Conservation (phyloP, 1,140 invertebrate genomes). For the Grapholita molesta region DNA sequence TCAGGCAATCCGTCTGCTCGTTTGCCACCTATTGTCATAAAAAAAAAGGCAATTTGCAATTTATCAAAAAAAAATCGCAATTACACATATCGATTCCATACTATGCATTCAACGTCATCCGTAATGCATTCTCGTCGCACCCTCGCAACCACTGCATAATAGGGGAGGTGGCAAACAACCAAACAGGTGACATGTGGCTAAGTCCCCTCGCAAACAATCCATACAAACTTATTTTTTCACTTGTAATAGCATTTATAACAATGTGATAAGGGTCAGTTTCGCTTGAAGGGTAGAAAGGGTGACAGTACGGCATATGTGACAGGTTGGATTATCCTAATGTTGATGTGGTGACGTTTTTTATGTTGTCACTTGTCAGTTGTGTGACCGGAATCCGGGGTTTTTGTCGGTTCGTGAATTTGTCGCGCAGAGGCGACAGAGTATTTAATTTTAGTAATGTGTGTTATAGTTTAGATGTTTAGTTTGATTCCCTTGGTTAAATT, state of each 20-base stretch:
- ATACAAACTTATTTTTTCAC: background rate
- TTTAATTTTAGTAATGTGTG: no score
- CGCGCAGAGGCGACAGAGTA: no score
- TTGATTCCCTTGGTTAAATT: no score
- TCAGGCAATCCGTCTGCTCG: no score
- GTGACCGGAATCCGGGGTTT: background rate
- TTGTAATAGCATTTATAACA: background rate
- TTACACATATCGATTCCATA: no score
- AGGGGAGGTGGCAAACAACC: constrained; percentile 1
- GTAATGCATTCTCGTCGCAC: background rate
- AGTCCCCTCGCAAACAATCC: background rate
- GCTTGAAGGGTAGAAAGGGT: background rate
- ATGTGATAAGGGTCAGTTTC: background rate
- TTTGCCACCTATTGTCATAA: no score
- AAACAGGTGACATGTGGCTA: constrained; percentile 13
- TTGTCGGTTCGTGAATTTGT: background rate
- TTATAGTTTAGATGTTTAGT: no score
- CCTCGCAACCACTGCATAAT: background rate
- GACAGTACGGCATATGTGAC: background rate
- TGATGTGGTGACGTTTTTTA: background rate
- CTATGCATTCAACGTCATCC: background rate
- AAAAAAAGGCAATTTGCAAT: no score
- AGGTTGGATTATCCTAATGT: background rate
- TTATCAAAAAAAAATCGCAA: no score
- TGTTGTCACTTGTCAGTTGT: background rate